Evolutionary conservation across 2,888 invertebrate genomes (phyloP), one percentile per base, ranked within the genome.

Genomic region (Apamea anceps): DNA sequence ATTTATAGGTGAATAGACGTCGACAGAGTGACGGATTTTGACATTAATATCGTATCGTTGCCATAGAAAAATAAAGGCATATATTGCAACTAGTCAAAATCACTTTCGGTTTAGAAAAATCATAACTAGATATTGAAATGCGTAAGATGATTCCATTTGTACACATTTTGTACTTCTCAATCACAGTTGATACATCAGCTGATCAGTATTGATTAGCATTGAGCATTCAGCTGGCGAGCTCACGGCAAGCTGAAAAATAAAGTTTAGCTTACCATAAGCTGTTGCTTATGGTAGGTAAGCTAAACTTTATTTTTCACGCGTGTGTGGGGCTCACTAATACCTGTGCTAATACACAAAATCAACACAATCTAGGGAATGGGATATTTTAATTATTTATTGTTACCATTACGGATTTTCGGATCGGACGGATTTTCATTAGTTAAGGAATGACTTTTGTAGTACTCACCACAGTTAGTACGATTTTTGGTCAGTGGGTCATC

Each of bases 1-100:
- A 92, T 92, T 91, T 92, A 91, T 90, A 85, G 66, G 63, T 74
- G 86, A 79, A 81, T 81, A 90, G 77, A 87, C 83, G 85, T 85
- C 89, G 89, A 90, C 88, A 83, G 66, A 85, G 79, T 87, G 88
- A 88, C 88, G 82, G 82, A 37, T 57, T 89, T 84, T 87, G 89
- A 89, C 90, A 79, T 75, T 73, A 13, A 48, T 1, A 5, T 5
- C 15, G 1, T 57, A 70, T 10, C 42, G 60, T 83, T 82, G 81
- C 87, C 79, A 74, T 32, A 28, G 15, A 0, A 83, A 84, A 72
- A 63, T 54, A 70, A 21, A 10, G 0, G 25, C 2, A 4, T n/a
- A 28, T 42, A n/a, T 77, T 63, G 68, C 83, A 77, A 80, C 10
- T 57, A 42, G 6, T 42, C 32, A 76, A 60, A 76, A 76, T 45